A percentile compares a stretch with the other conserved stretches of the same genome.
phyloP scores from a whole-genome alignment of 2,888 invertebrate genomes.

The Limnephilus auricula region DNA sequence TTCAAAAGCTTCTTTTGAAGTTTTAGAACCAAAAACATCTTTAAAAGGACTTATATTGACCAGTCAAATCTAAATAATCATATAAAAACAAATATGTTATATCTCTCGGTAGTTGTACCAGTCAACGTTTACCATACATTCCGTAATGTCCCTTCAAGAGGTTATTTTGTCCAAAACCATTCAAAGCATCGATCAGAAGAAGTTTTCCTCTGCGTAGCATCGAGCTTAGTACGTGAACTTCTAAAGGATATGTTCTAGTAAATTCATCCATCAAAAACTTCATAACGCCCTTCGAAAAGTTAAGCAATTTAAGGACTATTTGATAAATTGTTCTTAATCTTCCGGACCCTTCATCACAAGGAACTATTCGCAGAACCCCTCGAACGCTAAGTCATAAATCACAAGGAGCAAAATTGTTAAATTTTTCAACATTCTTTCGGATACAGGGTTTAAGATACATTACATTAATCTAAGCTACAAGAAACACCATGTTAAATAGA shows the following conservation, averaged over 20 bases:
- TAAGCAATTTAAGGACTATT: constrained; percentile 11
- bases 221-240: background rate
- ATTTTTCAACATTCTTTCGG: background rate
- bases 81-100: background rate
- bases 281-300: constrained; percentile 7
- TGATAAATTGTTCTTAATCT: constrained; percentile 25
- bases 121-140: background rate
- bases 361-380: background rate
- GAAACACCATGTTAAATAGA: background rate
- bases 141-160: background rate
- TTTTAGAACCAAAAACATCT: background rate
- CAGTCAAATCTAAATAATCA: background rate
- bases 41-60: too few relatives aligned
- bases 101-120: background rate
- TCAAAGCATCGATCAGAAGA: background rate
- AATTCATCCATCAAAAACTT: constrained; percentile 27
- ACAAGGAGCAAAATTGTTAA: background rate
- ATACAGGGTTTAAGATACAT: background rate
- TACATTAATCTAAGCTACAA: background rate
- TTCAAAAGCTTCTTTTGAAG: background rate
- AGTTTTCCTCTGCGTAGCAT: background rate
- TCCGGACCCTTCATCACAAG: background rate
- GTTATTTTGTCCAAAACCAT: background rate
- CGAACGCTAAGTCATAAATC: background rate
- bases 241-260: background rate